phyloP scores from a whole-genome alignment of 2,888 invertebrate genomes.

The Melipona bicolor region DNA sequence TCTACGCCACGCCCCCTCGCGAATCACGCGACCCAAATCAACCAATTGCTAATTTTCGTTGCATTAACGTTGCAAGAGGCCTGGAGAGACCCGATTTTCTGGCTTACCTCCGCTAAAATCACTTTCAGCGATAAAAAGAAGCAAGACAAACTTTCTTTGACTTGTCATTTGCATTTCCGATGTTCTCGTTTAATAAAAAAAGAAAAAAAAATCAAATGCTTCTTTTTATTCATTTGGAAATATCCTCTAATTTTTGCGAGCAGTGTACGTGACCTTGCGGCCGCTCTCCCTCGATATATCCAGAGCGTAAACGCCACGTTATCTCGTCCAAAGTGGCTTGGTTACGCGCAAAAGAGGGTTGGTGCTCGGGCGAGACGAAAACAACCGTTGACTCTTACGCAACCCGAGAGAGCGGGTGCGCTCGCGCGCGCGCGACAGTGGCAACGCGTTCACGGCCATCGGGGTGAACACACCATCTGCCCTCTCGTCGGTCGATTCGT shows the following conservation, averaged over 20 bases:
- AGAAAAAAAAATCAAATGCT: too few relatives aligned
- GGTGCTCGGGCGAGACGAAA: conserved; percentile 65
- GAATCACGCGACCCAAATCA: too few relatives aligned
- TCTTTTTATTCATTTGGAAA: too few relatives aligned
- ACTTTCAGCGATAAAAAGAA: too few relatives aligned
- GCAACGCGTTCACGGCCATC: not conserved
- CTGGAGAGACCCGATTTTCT: too few relatives aligned
- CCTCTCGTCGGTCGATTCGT: conserved; percentile 44
- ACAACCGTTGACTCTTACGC: conserved; percentile 81
- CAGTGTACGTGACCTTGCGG: not conserved
- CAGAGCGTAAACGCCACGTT: not conserved
- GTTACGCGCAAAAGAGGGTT: conserved; percentile 14
- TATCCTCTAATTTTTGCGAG: not conserved
- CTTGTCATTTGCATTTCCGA: too few relatives aligned
- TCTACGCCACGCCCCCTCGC: too few relatives aligned
- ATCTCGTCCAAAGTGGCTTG: conserved; percentile 1
- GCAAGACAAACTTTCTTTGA: too few relatives aligned
- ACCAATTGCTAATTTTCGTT: too few relatives aligned
- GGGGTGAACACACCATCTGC: conserved; percentile 16
- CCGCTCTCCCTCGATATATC: not conserved
- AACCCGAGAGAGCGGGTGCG: conserved; percentile 61
- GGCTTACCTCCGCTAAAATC: too few relatives aligned
- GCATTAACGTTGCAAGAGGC: too few relatives aligned
- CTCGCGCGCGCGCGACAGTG: conserved; percentile 32
- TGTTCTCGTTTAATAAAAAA: too few relatives aligned